Percentiles rank a stretch among this genome's conserved stretches.
phyloP scores from a whole-genome alignment of 2,797 vertebrate genomes.

The Discoglossus pictus region DNA sequence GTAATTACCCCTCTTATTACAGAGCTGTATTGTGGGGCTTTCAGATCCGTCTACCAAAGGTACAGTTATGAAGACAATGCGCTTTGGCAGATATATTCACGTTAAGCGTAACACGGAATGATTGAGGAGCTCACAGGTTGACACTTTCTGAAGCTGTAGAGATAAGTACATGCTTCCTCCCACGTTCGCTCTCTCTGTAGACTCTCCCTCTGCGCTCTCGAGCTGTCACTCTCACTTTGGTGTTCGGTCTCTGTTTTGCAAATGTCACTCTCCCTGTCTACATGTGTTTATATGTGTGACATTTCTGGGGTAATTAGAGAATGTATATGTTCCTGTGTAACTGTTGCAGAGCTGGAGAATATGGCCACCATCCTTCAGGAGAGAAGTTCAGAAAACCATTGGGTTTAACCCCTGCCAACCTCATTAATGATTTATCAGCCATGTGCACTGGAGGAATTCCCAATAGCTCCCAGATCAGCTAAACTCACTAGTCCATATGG shows the following conservation, averaged over 20 bases:
- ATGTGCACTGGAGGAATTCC: too few species aligned
- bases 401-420: too few species aligned
- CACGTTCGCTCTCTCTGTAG: constrained; percentile 7
- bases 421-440: too few species aligned
- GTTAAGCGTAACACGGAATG: constrained; percentile 26
- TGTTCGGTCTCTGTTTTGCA: constrained; percentile 7
- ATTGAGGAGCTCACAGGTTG: constrained; percentile 30
- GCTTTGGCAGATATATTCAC: constrained; percentile 21
- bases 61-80: constrained; percentile 2
- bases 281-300: constrained; percentile 23
- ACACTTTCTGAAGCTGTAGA: constrained; percentile 1
- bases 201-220: background rate
- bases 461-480: too few species aligned
- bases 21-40: background rate
- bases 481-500: too few species aligned
- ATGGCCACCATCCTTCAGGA: too few species aligned
- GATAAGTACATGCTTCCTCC: constrained; percentile 9
- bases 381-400: too few species aligned
- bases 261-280: constrained; percentile 24
- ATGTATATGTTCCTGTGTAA: background rate
- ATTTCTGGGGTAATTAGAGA: constrained; percentile 15
- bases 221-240: constrained; percentile 17
- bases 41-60: background rate
- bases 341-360: too few species aligned
- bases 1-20: constrained; percentile 21